Base-by-base conservation (phyloP, 2,113 vertebrate genomes). In the Caracal caracal region DNA sequence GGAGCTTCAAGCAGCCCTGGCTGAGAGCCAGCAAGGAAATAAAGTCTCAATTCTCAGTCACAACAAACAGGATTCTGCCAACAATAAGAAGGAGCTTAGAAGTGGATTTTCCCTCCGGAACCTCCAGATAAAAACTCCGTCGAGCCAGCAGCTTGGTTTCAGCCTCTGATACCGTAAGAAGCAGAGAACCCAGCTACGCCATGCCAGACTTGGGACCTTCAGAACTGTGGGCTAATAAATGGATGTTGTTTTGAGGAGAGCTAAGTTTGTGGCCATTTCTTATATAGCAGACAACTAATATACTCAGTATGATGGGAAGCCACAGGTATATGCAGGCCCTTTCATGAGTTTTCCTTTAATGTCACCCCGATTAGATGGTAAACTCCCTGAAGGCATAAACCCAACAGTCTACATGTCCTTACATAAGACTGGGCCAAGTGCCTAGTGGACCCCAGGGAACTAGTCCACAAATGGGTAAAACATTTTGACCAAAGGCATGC, bases 51-150 rank as follows among this genome's bases (percentile, higher is more conserved):
- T 5, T 16, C 30, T 53, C 3, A 10, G 19, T 59, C 59, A 51
- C 94, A 92, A 81, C 78, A 59, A 88, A 76, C 78, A 30, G 47
- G 63, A 86, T 65, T 89, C 75, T 66, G 63, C 66, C 88, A 84
- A 94, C 53, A 88, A 49, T 28, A 51, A 90, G 86, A 90, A 88
- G 26, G 80, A 95, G 15, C n/a, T 24, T 47, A 35, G 59, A 94
- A 26, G 79, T 66, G 3, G 43, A 68, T 53, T 40, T 65, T 49
- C 51, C 78, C 93, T 68, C 56, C 26, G 47, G 30, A 87, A 65
- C 47, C 68, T 94, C 88, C 85, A 86, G 90, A 96, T 28, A 59
- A 96, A 85, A 88, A 51, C 79, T 56, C 43, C 7, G 2, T 86
- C 63, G n/a, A 35, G 11, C n/a, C 70, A 59, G 68, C 79, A 89